Conservation (phyloP, 2,113 vertebrate species). For the Rhinolophus ferrumequinum region DNA sequence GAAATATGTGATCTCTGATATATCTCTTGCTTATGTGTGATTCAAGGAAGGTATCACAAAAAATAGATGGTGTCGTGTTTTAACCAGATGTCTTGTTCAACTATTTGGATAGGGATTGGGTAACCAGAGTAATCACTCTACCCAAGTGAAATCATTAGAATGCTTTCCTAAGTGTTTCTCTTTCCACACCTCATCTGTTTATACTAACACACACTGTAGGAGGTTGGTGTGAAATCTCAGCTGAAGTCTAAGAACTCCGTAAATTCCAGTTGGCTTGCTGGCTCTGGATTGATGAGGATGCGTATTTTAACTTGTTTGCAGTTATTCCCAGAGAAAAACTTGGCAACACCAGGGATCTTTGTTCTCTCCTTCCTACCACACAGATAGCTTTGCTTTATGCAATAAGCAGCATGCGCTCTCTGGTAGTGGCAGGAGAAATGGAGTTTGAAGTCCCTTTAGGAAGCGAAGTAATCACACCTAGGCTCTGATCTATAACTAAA, state of each 20-base stretch:
- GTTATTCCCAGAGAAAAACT: neutral
- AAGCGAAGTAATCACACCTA: neutral
- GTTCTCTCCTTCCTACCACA: neutral
- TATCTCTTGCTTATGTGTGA: neutral
- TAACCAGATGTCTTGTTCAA: neutral
- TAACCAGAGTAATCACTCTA: neutral
- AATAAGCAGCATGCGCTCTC: neutral
- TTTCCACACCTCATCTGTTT: conserved; percentile 14
- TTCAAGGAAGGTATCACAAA: neutral
- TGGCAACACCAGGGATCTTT: neutral
- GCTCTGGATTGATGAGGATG: neutral
- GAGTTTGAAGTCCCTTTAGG: neutral
- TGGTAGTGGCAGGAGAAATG: neutral
- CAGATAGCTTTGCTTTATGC: neutral
- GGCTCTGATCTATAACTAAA: conserved; percentile 23
- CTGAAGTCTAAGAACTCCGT: conserved; percentile 9
- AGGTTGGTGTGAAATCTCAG: neutral
- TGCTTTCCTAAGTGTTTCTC: conserved; percentile 15
- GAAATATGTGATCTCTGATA: neutral
- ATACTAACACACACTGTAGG: neutral
- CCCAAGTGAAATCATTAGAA: neutral
- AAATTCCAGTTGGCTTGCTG: neutral
- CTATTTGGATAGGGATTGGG: neutral
- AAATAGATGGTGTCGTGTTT: neutral
- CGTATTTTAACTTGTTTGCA: conserved; percentile 20